These are phyloP conservation scores for Ceramica pisi DNA, from an alignment of 2,888 invertebrate genomes.

Conservation along the genomic window DNA sequence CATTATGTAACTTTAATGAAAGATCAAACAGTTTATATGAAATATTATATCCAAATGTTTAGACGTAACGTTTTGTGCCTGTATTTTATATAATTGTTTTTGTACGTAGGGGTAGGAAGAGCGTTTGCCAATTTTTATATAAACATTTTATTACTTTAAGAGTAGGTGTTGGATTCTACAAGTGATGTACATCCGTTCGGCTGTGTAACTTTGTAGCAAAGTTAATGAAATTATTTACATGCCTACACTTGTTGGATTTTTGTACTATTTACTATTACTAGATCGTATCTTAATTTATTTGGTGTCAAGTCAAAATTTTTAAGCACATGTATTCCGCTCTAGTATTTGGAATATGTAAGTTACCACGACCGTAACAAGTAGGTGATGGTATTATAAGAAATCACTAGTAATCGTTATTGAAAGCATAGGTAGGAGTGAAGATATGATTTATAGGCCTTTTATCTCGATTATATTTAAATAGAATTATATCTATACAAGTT, in stretches of 20 bases:
- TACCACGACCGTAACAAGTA: constrained; percentile 63
- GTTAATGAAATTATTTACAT: constrained; percentile 54
- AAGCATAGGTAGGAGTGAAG: constrained; percentile 46
- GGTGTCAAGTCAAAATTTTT: constrained; percentile 56
- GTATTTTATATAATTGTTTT: constrained; percentile 71
- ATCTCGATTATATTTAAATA: constrained; percentile 66
- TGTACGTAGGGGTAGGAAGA: constrained; percentile 78
- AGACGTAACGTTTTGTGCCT: constrained; percentile 71
- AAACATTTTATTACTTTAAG: constrained; percentile 69
- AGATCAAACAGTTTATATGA: constrained; percentile 45
- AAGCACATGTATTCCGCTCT: constrained; percentile 40
- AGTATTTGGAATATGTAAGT: constrained; percentile 62
- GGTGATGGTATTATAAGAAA: constrained; percentile 68
- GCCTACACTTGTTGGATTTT: constrained; percentile 58
- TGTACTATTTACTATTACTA: constrained; percentile 58
- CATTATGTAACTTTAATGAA: constrained; percentile 38
- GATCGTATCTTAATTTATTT: constrained; percentile 53
- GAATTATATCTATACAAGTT: constrained; percentile 55
- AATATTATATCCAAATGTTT: constrained; percentile 50
- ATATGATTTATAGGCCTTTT: constrained; percentile 67
- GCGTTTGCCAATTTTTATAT: constrained; percentile 73
- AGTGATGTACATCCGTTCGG: constrained; percentile 68
- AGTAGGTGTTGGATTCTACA: constrained; percentile 64
- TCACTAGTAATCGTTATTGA: constrained; percentile 53
- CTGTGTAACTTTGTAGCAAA: constrained; percentile 68